These are phyloP conservation scores for Spisula subtruncata DNA, from an alignment of 2,888 invertebrate genomes.

Conservation along the genomic window DNA sequence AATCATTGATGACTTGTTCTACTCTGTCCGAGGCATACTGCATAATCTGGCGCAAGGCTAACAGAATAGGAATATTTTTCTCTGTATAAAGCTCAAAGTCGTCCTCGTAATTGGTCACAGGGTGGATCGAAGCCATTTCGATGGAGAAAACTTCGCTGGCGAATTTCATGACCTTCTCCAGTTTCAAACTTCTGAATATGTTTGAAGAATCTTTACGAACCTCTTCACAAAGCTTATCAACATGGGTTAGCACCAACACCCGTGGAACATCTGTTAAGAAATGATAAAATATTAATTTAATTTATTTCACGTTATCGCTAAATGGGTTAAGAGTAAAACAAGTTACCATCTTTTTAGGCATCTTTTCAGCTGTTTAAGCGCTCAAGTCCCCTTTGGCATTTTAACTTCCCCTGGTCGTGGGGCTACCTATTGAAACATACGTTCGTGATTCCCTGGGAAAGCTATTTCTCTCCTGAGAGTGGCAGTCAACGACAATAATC, in stretches of 20 bases:
- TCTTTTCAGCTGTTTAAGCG: too few relatives aligned
- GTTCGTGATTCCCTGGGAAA: too few relatives aligned
- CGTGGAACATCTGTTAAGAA: background rate
- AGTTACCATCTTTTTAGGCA: too few relatives aligned
- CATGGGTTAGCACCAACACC: background rate
- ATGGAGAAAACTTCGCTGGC: conserved; percentile 3
- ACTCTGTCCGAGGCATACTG: background rate
- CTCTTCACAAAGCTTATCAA: background rate
- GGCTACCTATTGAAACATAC: too few relatives aligned
- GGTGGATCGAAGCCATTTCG: background rate
- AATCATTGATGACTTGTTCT: background rate
- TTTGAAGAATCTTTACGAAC: background rate
- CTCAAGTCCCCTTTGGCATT: too few relatives aligned
- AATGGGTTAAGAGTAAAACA: too few relatives aligned
- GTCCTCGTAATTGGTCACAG: background rate
- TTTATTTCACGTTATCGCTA: too few relatives aligned
- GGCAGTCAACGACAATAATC: too few relatives aligned
- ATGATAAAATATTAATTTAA: background rate
- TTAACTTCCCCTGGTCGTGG: too few relatives aligned
- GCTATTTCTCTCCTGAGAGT: too few relatives aligned
- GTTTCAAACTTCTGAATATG: background rate
- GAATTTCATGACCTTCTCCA: background rate
- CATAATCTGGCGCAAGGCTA: background rate
- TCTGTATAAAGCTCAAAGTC: background rate
- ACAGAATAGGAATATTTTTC: background rate